Evolutionary conservation across 2,113 vertebrate genomes (phyloP), one percentile per base, ranked within the genome.

Genomic region (Turdus rufiventris): DNA sequence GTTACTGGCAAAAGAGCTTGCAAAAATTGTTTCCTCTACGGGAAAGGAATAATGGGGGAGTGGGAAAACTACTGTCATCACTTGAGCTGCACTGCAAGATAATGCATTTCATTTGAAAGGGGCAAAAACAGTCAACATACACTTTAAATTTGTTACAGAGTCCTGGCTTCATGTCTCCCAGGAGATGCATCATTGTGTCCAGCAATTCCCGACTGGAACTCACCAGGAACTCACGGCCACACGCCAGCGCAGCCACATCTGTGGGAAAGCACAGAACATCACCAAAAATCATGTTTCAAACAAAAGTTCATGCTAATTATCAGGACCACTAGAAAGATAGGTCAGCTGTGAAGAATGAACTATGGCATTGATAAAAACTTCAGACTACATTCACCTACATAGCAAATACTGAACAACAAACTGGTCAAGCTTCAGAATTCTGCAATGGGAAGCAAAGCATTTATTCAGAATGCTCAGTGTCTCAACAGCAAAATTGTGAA

Each of bases 141-240:
- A 99, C 99, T 99, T 99, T 99, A 50, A 99, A 98, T 91, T 97
- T 99, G 66, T 98, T 98, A 79, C 98, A 99, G 90, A 98, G 97
- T 26, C 98, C 98, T 1, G 98, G 98, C 96, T 98, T 98, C 98
- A 99, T 96, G 81, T 98, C 89, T 80, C 98, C 97, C 72, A 99
- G 97, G 51, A 99, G 98, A 60, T 98, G 98, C 92, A 99, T 97
- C 87, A 99, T 97, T 4, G 98, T 99, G 94, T 99, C 98, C 97
- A 99, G 60, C 6, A 99, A 95, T 20, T 97, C 96, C 5, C 92
- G 97, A 34, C 97, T 98, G 4, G 98, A 98, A 84, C 58, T 98
- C n/a, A 98, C 98, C 92, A 99, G 95, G 97, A 99, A 99, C 65
- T 99, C 99, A 31, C 99, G 98, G 51, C 99, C 99, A 97, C 98